Evolutionary conservation across 2,797 vertebrate species (phyloP), one percentile per base, ranked within the genome.

Genomic region (Chiloscyllium punctatum): DNA sequence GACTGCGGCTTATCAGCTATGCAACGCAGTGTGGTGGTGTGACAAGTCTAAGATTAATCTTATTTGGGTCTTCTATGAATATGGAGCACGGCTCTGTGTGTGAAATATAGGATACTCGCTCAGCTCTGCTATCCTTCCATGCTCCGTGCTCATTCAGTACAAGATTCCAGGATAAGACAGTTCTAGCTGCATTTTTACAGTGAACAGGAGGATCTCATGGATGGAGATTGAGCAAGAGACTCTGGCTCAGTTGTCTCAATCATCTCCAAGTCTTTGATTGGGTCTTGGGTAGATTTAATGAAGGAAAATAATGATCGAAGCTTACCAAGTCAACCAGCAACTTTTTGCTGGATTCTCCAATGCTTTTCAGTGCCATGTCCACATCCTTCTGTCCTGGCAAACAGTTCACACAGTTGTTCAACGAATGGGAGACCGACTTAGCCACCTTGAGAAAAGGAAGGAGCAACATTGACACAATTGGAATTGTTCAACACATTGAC

Each of bases 381-480:
- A 99, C 99, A 96, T 99, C 99, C 97, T 99, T 99, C 97, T 99
- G 99, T 84, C 99, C 99, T 18, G 99, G 99, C 95, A 99, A 98
- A 97, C 99, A 99, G 96, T 99, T 99, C 96, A 99, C 99, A 0
- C 99, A 99, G 97, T 99, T 99, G 97, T 99, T 99, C 97, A 99
- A 97, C 4, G 99, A 99, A 97, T 99, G 99, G 0, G 99, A 99
- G 95, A 99, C 99, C 0, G 99, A 98, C 97, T 99, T 99, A 96
- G 99, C 99, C 97, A 99, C 99, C 99, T 99, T 96, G 97, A 96
- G 95, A 95, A 88, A 42, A 42, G 0, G 95, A 74, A 96, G 95
- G 48, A 96, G 68, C 51, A 82, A 57, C 8, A 2, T 11, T 79
- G 18, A 86, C 21, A 7, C 18, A n/a, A 25, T 25, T 27, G 18